phyloP scores from a whole-genome alignment of 2,888 invertebrate genomes.

The Rhingia rostrata region DNA sequence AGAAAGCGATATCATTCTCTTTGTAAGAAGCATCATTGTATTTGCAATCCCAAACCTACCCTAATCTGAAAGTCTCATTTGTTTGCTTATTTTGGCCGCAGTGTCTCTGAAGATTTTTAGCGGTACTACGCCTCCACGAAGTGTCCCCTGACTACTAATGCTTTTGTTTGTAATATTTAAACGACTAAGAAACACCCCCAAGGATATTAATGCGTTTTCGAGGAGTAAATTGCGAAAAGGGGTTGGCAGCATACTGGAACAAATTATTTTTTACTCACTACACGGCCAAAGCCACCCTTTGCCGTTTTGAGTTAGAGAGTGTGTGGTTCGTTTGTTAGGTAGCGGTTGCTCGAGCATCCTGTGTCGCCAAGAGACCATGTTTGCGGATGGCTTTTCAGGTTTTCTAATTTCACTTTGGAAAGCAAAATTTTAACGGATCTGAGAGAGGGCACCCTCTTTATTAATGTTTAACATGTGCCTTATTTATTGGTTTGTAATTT shows the following conservation, averaged over 20 bases:
- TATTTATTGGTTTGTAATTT: slow-evolving; percentile 68
- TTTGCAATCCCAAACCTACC: slow-evolving; percentile 47
- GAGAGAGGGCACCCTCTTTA: slow-evolving; percentile 62
- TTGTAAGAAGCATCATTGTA: slow-evolving; percentile 10
- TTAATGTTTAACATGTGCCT: slow-evolving; percentile 71
- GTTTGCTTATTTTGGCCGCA: slow-evolving; percentile 11
- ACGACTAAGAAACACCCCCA: slow-evolving; percentile 59
- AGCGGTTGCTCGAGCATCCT: slow-evolving; percentile 62
- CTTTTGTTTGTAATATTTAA: slow-evolving; percentile 65
- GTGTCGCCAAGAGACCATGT: slow-evolving; percentile 61
- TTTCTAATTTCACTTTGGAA: slow-evolving; percentile 61
- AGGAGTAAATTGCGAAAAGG: slow-evolving; percentile 51
- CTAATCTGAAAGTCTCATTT: slow-evolving; percentile 31
- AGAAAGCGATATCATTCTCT: slow-evolving; percentile 46
- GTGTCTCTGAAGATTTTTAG: slow-evolving; percentile 30
- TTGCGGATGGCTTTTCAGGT: slow-evolving; percentile 47
- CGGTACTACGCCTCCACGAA: slow-evolving; percentile 31
- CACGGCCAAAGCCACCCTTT: slow-evolving; percentile 43
- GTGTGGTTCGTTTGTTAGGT: slow-evolving; percentile 42
- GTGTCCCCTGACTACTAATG: slow-evolving; percentile 44
- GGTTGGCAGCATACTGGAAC: slow-evolving; percentile 55
- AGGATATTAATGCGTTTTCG: slow-evolving; percentile 53
- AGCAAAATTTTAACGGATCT: slow-evolving; percentile 61
- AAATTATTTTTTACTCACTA: slow-evolving; percentile 41
- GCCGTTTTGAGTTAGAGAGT: slow-evolving; percentile 9